Evolutionary conservation across 2,888 invertebrate genomes (phyloP).

Genomic region (Molorchus minor): DNA sequence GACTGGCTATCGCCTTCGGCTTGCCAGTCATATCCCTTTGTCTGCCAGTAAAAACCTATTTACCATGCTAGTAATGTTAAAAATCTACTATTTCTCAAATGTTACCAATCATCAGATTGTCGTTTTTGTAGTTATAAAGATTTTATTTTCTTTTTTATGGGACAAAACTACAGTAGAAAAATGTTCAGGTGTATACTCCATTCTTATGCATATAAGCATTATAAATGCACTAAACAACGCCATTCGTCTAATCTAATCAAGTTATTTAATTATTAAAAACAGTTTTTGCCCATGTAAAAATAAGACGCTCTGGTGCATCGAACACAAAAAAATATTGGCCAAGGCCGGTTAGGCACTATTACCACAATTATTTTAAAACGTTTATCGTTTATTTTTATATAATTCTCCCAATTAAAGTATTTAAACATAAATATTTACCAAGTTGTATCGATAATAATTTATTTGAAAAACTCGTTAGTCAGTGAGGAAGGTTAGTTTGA

Average conservation of each 20-base stretch:
- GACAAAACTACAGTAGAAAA: no score
- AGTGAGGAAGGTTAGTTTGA: conserved; percentile 31
- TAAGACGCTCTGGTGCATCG: background rate
- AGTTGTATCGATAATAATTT: conserved; percentile 8
- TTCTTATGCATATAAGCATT: no score
- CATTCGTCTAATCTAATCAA: conserved; percentile 8
- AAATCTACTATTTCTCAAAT: no score
- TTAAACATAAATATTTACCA: conserved; percentile 22
- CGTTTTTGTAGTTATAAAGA: no score
- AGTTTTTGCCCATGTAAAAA: conserved; percentile 12
- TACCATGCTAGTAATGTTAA: no score
- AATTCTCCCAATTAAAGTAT: conserved; percentile 24
- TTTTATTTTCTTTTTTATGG: no score
- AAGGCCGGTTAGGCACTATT: conserved; percentile 30
- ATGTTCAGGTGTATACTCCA: no score
- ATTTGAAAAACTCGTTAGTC: conserved; percentile 17
- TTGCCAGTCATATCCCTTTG: no score
- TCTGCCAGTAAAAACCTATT: no score
- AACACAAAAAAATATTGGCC: conserved; percentile 24
- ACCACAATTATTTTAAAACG: conserved; percentile 31
- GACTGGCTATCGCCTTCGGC: no score
- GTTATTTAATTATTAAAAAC: conserved; percentile 13
- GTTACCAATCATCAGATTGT: no score
- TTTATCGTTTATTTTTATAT: conserved; percentile 5
- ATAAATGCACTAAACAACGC: no score